Conservation (phyloP, 1,140 invertebrate species). For the Achroia grisella region DNA sequence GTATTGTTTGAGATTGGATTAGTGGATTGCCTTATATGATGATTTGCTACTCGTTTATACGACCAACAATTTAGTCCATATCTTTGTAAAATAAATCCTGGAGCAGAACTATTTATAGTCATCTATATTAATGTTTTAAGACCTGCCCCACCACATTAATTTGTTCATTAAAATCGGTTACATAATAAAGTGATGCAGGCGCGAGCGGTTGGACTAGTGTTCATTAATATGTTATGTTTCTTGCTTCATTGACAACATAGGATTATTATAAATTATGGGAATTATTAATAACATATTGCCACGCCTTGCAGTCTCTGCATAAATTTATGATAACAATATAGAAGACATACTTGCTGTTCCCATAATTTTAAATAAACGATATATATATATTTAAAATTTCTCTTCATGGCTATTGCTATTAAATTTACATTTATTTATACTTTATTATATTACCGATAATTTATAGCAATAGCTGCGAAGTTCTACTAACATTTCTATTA, state of each 20-base stretch:
- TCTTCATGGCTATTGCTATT: conserved; percentile 33
- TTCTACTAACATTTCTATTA: conserved; percentile 19
- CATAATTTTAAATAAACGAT: not conserved
- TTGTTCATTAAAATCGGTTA: not conserved
- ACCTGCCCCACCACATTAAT: no score
- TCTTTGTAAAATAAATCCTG: no score
- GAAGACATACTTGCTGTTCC: not conserved
- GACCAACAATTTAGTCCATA: no score
- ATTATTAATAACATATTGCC: not conserved
- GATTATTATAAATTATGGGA: conserved; percentile 2
- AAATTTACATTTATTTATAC: not conserved
- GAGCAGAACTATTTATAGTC: no score
- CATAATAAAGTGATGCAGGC: conserved; percentile 12
- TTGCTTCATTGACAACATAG: not conserved
- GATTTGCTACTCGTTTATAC: no score
- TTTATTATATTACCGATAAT: not conserved
- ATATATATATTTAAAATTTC: conserved; percentile 10
- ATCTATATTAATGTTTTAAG: no score
- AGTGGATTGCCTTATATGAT: no score
- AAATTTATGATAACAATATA: not conserved
- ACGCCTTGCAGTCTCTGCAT: not conserved
- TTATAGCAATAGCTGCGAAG: conserved; percentile 24
- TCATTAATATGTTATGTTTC: not conserved
- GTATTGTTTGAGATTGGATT: no score
- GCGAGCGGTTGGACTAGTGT: not conserved